Base-by-base conservation (phyloP, 2,113 vertebrate species). In the Ictalurus furcatus region DNA sequence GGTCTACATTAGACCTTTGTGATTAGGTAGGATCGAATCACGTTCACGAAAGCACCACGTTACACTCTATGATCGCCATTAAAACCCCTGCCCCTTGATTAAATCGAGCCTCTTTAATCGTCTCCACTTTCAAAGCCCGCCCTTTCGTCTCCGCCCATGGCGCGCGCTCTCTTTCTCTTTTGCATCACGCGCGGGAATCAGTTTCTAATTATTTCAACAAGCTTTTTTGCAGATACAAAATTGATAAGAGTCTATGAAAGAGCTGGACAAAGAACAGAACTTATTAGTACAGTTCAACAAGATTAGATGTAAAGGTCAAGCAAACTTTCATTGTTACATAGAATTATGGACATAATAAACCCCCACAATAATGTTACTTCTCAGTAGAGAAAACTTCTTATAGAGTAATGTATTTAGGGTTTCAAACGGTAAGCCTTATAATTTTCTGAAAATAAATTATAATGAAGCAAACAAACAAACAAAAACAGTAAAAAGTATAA, bases 21-120 rank as follows among this genome's bases (percentile, higher is more conserved):
- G 88, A 28, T 85, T 91, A 96, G 94, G 93, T 93, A 94, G 94
- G 96, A 96, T 94, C 93, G 95, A 89, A 95, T 95, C 92, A 94
- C 92, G 95, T 95, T 63, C 96, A 93, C 95, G 94, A 96, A 96
- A 96, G 94, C 95, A 96, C 93, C 95, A 95, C 95, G 95, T 95
- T 95, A 95, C 95, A 96, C 95, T 93, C 58, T 91, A 82, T 86
- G 94, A 95, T 94, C 93, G 95, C 95, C 94, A 94, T 92, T 93
- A 95, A 96, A 95, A 96, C 95, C 95, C 95, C 97, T 96, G 94
- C 95, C 95, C 95, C 96, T 97, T 95, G 97, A 97, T 98, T 99
- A 98, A 79, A 98, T 96, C 96, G 96, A 97, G 95, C 96, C 96
- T 37, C 96, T 98, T 99, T 98, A 97, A 98, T 98, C 96, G 94